A percentile compares a stretch with the other conserved stretches of the same genome.
These are phyloP conservation scores for Polydrusus cervinus DNA, from an alignment of 2,888 invertebrate species.

Conservation along the genomic window DNA sequence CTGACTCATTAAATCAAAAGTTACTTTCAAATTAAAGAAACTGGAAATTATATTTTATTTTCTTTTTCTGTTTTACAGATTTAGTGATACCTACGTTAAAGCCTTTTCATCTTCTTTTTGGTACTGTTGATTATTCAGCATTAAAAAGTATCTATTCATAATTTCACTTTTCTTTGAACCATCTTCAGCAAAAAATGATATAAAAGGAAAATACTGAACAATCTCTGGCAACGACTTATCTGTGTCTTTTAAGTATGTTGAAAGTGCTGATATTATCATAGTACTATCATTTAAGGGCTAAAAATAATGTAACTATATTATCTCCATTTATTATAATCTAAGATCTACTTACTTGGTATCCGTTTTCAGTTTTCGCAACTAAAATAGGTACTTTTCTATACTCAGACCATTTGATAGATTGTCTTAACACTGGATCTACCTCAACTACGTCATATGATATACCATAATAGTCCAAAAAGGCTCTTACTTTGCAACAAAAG, in stretches of 20 bases:
- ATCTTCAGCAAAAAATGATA: constrained; percentile 79
- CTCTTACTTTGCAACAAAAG: constrained; percentile 95
- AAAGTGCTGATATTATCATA: constrained; percentile 91
- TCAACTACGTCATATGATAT: constrained; percentile 96
- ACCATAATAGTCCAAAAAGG: constrained; percentile 93
- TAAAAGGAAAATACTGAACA: constrained; percentile 83
- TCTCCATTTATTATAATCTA: neutral
- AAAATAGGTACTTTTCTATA: constrained; percentile 97
- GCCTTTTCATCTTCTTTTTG: constrained; percentile 70
- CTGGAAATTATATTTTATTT: neutral
- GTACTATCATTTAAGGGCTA: constrained; percentile 92
- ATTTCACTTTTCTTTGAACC: constrained; percentile 83
- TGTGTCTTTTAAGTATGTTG: constrained; percentile 82
- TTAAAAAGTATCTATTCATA: constrained; percentile 91
- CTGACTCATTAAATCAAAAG: neutral
- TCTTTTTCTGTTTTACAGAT: no score
- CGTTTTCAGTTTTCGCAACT: constrained; percentile 81
- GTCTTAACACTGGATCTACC: constrained; percentile 95
- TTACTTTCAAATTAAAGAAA: neutral
- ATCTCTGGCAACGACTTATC: constrained; percentile 79
- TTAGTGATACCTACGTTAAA: constrained; percentile 74
- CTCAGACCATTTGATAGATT: constrained; percentile 93
- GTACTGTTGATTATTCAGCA: constrained; percentile 79
- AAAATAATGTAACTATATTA: constrained; percentile 1
- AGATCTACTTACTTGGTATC: constrained; percentile 77